Evolutionary conservation across 2,797 vertebrate genomes (phyloP), one percentile per base, ranked within the genome.

Genomic region (Garrulus glandarius): DNA sequence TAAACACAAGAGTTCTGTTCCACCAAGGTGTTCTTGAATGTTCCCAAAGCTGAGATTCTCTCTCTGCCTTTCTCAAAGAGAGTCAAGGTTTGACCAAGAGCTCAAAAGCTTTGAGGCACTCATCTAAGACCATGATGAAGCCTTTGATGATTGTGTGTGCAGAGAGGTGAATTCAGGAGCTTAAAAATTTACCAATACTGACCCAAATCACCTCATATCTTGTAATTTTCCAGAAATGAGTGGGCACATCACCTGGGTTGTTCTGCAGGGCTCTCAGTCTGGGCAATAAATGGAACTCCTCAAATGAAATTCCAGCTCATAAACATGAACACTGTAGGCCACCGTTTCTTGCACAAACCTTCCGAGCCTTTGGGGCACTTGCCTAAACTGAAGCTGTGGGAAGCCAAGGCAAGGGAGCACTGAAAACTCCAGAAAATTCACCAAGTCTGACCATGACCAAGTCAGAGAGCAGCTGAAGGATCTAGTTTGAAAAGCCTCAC

Each of bases 391-490:
- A 76, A 87, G 15, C 21, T 46, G 16, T 18, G 24, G 36, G 30
- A 92, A 79, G 13, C 3, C 22, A 72, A 84, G 34, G 23, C 17
- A 76, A 77, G 29, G 21, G 26, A 70, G 4, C 18, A 32, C 29
- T 34, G 56, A 55, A 86, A 84, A 59, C 9, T 41, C 26, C 5
- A 6, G 6, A 15, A 74, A 56, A 13, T 34, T 83, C 46, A 37
- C 14, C 15, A 52, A 15, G 5, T 43, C 29, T 3, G 1, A 12
- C 15, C 41, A 67, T 0, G 1, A 27, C 9, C 16, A 46, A 76
- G n/a, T 18, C 46, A 44, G n/a, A 13, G 36, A 78, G 23, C 14
- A 85, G 37, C 8, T 57, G 36, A 56, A 74, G 9, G 30, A 36
- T 44, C 10, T 26, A 7, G 13, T 55, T 87, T 76, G 47, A 59